Conservation (phyloP, 2,888 invertebrate genomes). For the Stratiomys singularior region DNA sequence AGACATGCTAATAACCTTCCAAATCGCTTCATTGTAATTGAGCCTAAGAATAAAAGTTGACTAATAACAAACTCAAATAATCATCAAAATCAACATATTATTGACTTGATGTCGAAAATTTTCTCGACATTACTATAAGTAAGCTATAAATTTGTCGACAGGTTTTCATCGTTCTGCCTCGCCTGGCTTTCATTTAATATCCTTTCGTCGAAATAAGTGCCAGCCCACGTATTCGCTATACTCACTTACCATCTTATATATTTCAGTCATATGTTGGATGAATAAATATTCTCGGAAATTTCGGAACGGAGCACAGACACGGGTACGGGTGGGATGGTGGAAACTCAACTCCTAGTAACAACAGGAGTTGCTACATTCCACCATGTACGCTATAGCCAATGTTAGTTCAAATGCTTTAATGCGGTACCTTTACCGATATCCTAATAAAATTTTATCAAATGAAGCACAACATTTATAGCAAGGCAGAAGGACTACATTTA, state of each 20-base stretch:
- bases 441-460: slow-evolving; percentile 28
- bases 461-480: slow-evolving; percentile 12
- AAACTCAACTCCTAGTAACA: not conserved
- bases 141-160: slow-evolving; percentile 18
- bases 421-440: not conserved
- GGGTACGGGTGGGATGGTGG: not conserved
- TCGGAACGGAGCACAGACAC: not conserved
- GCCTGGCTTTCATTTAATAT: not conserved
- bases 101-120: not conserved
- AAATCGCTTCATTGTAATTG: too few relatives aligned
- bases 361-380: too few relatives aligned
- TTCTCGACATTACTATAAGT: not conserved
- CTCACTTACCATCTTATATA: not conserved
- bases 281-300: not conserved
- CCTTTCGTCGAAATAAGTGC: not conserved
- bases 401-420: not conserved
- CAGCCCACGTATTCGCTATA: not conserved
- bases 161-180: not conserved
- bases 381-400: not conserved
- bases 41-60: too few relatives aligned
- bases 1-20: too few relatives aligned
- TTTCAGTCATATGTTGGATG: not conserved
- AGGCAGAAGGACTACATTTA: not conserved
- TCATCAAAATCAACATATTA: slow-evolving; percentile 16
- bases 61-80: not conserved